These are phyloP conservation scores for Drosophila putrida DNA, from an alignment of 2,888 invertebrate species.

Conservation along the genomic window DNA sequence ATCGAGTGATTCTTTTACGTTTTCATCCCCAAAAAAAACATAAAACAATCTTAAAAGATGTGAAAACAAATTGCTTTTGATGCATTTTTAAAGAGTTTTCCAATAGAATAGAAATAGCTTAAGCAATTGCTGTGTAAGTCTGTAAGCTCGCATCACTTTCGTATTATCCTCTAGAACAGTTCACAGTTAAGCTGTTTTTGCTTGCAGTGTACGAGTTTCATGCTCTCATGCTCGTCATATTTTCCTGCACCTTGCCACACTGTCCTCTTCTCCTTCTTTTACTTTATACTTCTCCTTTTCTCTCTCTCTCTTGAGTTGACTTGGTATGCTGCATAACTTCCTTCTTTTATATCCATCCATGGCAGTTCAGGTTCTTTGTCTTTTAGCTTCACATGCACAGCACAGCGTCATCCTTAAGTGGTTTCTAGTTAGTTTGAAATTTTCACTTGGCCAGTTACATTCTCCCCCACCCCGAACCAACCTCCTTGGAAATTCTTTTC, in stretches of 20 bases:
- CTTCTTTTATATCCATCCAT: constrained; percentile 10
- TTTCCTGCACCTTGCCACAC: background rate
- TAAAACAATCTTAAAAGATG: background rate
- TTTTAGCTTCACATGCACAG: constrained; percentile 37
- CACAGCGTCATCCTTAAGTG: constrained; percentile 70
- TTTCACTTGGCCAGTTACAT: constrained; percentile 64
- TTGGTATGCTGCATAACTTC: constrained; percentile 28
- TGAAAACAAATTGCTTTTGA: background rate
- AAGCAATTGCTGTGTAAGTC: constrained; percentile 3
- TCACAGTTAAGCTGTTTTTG: constrained; percentile 26
- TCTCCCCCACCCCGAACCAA: background rate
- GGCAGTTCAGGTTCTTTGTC: constrained; percentile 36
- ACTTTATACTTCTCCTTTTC: rapidly evolving
- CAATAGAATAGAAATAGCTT: constrained; percentile 3
- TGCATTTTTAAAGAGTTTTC: constrained; percentile 15
- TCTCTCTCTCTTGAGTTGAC: background rate
- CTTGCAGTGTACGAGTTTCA: constrained; percentile 5
- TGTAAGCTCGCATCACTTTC: constrained; percentile 10
- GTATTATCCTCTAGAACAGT: constrained; percentile 1
- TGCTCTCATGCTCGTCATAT: constrained; percentile 3
- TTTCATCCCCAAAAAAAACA: background rate
- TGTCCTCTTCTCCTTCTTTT: background rate
- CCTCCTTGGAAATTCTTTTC: background rate
- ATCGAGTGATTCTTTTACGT: background rate
- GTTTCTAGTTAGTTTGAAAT: constrained; percentile 77